Conservation (phyloP, 2,797 vertebrate genomes). For the Synaphobranchus kaupii region DNA sequence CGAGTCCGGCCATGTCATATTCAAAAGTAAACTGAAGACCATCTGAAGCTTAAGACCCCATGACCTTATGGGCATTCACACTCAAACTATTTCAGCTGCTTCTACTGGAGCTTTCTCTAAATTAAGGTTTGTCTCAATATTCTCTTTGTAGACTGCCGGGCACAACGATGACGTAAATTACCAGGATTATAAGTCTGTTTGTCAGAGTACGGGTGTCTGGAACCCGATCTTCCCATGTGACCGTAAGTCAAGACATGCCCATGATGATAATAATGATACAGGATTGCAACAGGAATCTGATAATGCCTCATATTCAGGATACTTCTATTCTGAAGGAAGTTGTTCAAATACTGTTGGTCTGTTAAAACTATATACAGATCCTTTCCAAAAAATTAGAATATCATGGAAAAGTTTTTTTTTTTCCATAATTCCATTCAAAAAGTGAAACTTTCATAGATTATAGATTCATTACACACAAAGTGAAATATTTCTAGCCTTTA, state of each 20-base stretch:
- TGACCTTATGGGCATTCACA: too few relatives aligned
- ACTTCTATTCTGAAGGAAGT: neutral
- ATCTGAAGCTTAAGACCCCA: too few relatives aligned
- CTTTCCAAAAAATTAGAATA: too few relatives aligned
- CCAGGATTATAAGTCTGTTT: constrained; percentile 52
- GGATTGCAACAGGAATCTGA: neutral
- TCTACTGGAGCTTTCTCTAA: neutral
- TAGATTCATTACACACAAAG: too few relatives aligned
- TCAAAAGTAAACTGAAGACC: neutral
- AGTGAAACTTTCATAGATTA: too few relatives aligned
- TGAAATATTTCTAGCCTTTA: too few relatives aligned
- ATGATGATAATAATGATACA: constrained; percentile 32
- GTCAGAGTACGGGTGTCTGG: constrained; percentile 68
- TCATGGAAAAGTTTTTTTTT: neutral
- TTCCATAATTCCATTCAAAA: too few relatives aligned
- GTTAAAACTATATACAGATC: too few relatives aligned
- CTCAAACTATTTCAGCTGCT: neutral
- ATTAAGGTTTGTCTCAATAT: neutral
- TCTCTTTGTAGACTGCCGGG: constrained; percentile 17
- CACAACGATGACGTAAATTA: neutral
- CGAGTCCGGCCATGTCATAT: neutral
- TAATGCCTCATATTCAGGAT: neutral
- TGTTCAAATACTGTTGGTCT: too few relatives aligned
- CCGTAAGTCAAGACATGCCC: constrained; percentile 63
- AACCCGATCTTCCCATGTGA: constrained; percentile 55